These are phyloP conservation scores for Apolygus lucorum DNA, from an alignment of 1,140 invertebrate species.

Conservation along the genomic window DNA sequence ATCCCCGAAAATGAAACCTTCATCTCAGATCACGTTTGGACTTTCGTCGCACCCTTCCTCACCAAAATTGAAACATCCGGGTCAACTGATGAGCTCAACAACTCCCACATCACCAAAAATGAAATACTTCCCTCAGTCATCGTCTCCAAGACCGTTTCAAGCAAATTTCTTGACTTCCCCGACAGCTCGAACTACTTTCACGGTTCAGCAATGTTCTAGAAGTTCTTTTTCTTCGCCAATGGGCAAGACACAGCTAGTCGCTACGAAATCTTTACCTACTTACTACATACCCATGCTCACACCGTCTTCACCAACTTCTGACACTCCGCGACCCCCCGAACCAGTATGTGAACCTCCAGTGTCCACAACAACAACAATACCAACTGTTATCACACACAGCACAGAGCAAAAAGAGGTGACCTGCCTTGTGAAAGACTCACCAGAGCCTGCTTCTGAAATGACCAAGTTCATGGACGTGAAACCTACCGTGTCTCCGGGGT, in stretches of 20 bases:
- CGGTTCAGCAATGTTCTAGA: constrained; percentile 26
- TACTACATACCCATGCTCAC: constrained; percentile 18
- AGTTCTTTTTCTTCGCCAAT: constrained; percentile 6
- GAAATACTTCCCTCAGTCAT: constrained; percentile 47
- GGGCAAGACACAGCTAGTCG: background rate
- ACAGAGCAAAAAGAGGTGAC: background rate
- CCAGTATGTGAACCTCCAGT: background rate
- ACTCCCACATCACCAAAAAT: constrained; percentile 51
- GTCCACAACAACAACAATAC: background rate
- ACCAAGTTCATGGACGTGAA: constrained; percentile 15
- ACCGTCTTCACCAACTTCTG: constrained; percentile 27
- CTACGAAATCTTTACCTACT: constrained; percentile 24
- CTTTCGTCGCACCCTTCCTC: constrained; percentile 57
- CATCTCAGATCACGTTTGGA: constrained; percentile 29
- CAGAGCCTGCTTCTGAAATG: background rate
- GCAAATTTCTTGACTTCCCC: constrained; percentile 29
- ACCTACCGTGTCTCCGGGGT: constrained; percentile 28
- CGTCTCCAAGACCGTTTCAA: constrained; percentile 39
- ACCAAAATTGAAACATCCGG: constrained; percentile 44
- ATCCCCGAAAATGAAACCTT: constrained; percentile 32
- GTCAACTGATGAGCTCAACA: constrained; percentile 35
- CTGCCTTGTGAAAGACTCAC: background rate
- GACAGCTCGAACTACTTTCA: constrained; percentile 26
- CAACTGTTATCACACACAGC: background rate
- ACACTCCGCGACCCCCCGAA: constrained; percentile 7